A percentile compares a stretch with the other conserved stretches of the same genome.
Evolutionary conservation across 2,797 vertebrate species (phyloP).

Genomic region (Platalea minor): DNA sequence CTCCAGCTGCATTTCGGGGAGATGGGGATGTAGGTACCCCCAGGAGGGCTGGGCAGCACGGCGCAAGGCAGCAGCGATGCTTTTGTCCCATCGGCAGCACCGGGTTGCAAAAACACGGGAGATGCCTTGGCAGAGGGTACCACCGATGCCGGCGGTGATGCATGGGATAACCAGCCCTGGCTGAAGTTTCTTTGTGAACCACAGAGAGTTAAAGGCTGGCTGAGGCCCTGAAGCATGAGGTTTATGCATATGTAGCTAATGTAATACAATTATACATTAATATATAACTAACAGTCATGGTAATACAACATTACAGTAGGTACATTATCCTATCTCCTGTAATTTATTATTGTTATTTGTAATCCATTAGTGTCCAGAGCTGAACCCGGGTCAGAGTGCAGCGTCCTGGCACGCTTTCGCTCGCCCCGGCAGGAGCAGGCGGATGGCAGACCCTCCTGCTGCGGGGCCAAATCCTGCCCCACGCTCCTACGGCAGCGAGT

Average conservation of each 20-base stretch:
- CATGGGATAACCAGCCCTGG: background rate
- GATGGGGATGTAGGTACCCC: background rate
- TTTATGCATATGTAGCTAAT: constrained; percentile 58
- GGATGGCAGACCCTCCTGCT: background rate
- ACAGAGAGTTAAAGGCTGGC: constrained; percentile 58
- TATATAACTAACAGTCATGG: constrained; percentile 64
- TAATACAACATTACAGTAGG: constrained; percentile 65
- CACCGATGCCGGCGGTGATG: accelerated
- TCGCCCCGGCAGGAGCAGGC: accelerated
- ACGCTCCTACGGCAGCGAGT: background rate
- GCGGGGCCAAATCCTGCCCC: background rate
- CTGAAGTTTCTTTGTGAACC: background rate
- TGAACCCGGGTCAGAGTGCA: constrained; percentile 57
- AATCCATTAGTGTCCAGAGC: constrained; percentile 63
- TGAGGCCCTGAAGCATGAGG: constrained; percentile 11
- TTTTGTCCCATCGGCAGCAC: accelerated
- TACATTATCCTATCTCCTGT: constrained; percentile 68
- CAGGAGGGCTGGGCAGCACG: background rate
- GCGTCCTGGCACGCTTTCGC: background rate
- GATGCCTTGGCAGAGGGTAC: background rate
- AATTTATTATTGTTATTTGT: constrained; percentile 65
- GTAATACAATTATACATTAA: constrained; percentile 65
- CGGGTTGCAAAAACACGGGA: accelerated
- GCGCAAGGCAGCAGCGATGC: background rate
- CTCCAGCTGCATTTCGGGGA: accelerated